These are phyloP conservation scores for Danaus chrysippus DNA, from an alignment of 2,888 invertebrate genomes.

Conservation along the genomic window DNA sequence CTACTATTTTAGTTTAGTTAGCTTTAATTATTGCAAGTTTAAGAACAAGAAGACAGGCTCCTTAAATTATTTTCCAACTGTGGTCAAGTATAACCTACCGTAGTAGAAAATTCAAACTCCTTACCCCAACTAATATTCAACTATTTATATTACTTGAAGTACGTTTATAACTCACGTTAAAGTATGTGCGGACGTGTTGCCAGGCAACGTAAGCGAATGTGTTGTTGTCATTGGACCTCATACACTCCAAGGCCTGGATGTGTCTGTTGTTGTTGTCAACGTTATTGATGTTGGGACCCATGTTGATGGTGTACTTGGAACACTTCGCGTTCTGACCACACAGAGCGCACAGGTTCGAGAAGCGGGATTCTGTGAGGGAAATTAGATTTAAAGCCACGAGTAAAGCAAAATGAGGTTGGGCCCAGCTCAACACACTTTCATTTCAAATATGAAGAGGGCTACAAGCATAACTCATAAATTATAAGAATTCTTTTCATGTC, in stretches of 20 bases:
- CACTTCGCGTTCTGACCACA: conserved; percentile 64
- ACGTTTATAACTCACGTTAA: conserved; percentile 56
- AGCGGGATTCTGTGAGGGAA: conserved; percentile 65
- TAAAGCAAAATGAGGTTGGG: background rate
- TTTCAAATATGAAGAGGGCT: background rate
- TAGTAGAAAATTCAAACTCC: background rate
- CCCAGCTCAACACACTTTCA: background rate
- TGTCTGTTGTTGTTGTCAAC: conserved; percentile 72
- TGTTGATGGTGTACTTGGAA: conserved; percentile 47
- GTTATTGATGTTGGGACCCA: conserved; percentile 47
- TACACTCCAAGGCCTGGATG: conserved; percentile 81
- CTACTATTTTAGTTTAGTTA: too few species aligned
- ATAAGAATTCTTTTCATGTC: too few species aligned
- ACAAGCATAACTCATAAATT: too few species aligned
- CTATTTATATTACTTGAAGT: background rate
- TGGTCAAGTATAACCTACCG: too few species aligned
- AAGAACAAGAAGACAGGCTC: too few species aligned
- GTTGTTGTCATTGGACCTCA: conserved; percentile 71
- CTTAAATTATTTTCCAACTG: too few species aligned
- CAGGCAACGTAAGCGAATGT: conserved; percentile 81
- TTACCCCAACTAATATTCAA: background rate
- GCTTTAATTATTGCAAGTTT: too few species aligned
- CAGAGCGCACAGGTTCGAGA: conserved; percentile 77
- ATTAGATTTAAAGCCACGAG: background rate
- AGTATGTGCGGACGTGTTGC: conserved; percentile 70